Evolutionary conservation across 1,140 invertebrate genomes (phyloP), one percentile per base, ranked within the genome.

Genomic region (Chelonus insularis): DNA sequence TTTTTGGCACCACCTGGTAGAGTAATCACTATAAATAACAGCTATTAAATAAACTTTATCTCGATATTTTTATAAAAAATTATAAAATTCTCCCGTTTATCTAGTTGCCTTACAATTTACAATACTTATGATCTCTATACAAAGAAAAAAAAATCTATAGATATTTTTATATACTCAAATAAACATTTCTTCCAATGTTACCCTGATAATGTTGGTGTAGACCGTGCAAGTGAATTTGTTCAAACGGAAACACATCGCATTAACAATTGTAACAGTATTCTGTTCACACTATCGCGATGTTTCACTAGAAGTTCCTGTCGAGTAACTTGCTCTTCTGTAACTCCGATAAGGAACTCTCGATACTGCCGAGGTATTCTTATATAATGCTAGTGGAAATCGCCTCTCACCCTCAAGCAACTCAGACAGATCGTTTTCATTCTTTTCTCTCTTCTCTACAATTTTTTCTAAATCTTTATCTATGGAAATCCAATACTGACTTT

Each of bases 341-440:
- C 48, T 52, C 6, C 20, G 58, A 60, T 60, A 60, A 60, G 36
- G 37, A 60, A 60, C 58, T 60, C 52, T 60, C 36, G 37, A 52
- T 60, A 52, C 34, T 12, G 11, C 18, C 7, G n/a, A n/a, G 7
- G 29, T 23, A 32, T 5, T 9, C 21, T 9, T n/a, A 23, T 51
- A 14, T 21, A 16, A 9, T 7, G 7, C 25, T 29, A 11, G 2
- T 21, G 8, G 14, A 11, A 51, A 23, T 51, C 23, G 48, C 34
- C 48, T 25, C 20, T 23, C 18, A 21, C n/a, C 23, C 51, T 21
- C 34, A 3, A 54, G n/a, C 32, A 20, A 37, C 34, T 39, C 16
- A 29, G 34, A 54, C 51, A 36, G 34, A 39, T 54, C 51, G 51
- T 54, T 54, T 54, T 21, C 34, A 54, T 54, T 54, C 16, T 39